Base-by-base conservation (phyloP, 2,888 invertebrate genomes). In the Trisateles emortualis region DNA sequence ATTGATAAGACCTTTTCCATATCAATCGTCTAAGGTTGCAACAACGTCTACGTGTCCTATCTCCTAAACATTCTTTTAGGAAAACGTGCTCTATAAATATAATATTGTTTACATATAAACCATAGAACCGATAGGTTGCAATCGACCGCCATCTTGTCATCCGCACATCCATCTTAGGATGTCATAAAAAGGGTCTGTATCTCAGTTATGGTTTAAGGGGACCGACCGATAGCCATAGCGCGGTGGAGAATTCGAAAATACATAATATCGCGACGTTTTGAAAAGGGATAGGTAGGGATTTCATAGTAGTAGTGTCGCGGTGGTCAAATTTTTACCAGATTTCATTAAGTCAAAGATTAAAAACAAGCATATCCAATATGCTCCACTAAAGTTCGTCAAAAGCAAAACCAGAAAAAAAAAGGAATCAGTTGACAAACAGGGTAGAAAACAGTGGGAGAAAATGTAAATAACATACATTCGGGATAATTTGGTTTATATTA, bases 31-130 rank as follows among this genome's bases (percentile, higher is more conserved):
- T 22, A 39, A 39, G 6, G 29, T 29, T 26, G 5, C 41, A 35
- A 17, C 41, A 41, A 30, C 8, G 26, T 10, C 8, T 33, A 45
- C 51, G 51, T 51, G 51, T 11, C n/a, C 26, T 45, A 51, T 51
- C 51, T 39, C 13, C n/a, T 0, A 5, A n/a, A 16, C 14, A 24
- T 43, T 38, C 22, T 40, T 33, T 39, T 33, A 26, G 24, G 44
- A 33, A 32, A 39, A 51, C 51, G 44, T 51, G 39, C 30, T n/a
- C 17, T 5, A 19, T 36, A 19, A 16, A 38, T 8, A 3, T 22
- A 22, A 19, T 19, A 39, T 39, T 13, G 39, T 39, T 11, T 36
- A 11, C 5, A 36, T 35, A 16, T 13, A n/a, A 29, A 1, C 17
- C 1, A 19, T 39, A 4, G 11, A 5, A 22, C 1, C 24, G 13